phyloP scores from a whole-genome alignment of 1,140 invertebrate genomes.

The Pantala flavescens region DNA sequence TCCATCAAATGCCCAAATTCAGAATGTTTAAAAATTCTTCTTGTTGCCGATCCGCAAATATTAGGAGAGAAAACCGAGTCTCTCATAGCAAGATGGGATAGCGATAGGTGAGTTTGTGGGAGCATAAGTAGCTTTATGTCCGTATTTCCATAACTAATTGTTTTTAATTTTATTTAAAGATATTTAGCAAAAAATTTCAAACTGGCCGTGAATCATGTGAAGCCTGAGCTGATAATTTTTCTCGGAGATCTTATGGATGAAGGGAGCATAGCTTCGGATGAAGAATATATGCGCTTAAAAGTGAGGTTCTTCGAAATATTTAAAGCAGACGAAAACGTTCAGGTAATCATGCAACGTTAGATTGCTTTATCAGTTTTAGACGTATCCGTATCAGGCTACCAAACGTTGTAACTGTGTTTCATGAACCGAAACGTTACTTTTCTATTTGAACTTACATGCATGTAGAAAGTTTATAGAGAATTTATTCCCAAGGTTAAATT shows the following conservation, averaged over 20 bases:
- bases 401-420: too few species aligned
- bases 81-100: constrained; percentile 60
- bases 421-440: too few species aligned
- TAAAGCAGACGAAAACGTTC: constrained; percentile 24
- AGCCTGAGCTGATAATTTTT: constrained; percentile 79
- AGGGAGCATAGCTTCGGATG: constrained; percentile 60
- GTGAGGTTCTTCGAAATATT: constrained; percentile 61
- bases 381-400: too few species aligned
- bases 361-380: too few species aligned
- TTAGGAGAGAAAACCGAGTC: constrained; percentile 62
- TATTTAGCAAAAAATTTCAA: constrained; percentile 71
- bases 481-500: too few species aligned
- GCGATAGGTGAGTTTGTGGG: constrained; percentile 53
- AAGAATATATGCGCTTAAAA: constrained; percentile 59
- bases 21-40: constrained; percentile 54
- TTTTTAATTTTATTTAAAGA: constrained; percentile 40
- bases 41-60: constrained; percentile 89
- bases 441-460: too few species aligned
- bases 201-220: constrained; percentile 54
- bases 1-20: neutral
- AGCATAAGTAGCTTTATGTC: neutral
- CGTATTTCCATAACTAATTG: too few species aligned
- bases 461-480: too few species aligned
- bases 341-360: constrained; percentile 17
- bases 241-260: constrained; percentile 89